phyloP scores from a whole-genome alignment of 2,888 invertebrate species.

The Geophilus truncorum region DNA sequence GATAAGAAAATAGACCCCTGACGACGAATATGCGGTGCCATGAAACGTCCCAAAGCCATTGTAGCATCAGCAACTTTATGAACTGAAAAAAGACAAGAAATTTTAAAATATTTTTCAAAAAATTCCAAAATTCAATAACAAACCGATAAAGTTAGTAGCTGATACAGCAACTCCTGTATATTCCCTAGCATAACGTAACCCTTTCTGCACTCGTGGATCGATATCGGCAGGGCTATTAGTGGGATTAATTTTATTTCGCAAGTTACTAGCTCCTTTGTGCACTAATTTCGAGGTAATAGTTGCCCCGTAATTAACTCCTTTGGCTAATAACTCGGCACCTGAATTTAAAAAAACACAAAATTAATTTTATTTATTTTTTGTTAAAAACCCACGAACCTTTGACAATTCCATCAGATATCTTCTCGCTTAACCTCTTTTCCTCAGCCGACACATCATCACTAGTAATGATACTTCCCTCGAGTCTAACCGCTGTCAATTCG shows the following conservation, averaged over 20 bases:
- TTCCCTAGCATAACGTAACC: constrained; percentile 60
- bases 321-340: constrained; percentile 63
- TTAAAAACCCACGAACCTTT: constrained; percentile 57
- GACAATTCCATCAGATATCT: constrained; percentile 51
- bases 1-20: constrained; percentile 60
- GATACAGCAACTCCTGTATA: constrained; percentile 63
- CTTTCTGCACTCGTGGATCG: constrained; percentile 56
- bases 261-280: constrained; percentile 58
- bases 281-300: constrained; percentile 60
- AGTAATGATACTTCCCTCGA: constrained; percentile 35
- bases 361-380: background rate
- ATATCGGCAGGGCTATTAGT: constrained; percentile 51
- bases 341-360: constrained; percentile 34
- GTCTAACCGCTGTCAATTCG: constrained; percentile 49
- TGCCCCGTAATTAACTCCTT: constrained; percentile 62
- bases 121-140: constrained; percentile 39
- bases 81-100: background rate
- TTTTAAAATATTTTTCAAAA: background rate
- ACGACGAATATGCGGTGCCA: constrained; percentile 64
- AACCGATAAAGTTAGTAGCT: constrained; percentile 63
- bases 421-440: constrained; percentile 46
- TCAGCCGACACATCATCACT: constrained; percentile 30
- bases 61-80: constrained; percentile 61
- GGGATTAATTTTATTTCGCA: constrained; percentile 55
- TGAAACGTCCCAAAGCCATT: constrained; percentile 59